phyloP scores from a whole-genome alignment of 2,888 invertebrate genomes.

The Volucella inflata region DNA sequence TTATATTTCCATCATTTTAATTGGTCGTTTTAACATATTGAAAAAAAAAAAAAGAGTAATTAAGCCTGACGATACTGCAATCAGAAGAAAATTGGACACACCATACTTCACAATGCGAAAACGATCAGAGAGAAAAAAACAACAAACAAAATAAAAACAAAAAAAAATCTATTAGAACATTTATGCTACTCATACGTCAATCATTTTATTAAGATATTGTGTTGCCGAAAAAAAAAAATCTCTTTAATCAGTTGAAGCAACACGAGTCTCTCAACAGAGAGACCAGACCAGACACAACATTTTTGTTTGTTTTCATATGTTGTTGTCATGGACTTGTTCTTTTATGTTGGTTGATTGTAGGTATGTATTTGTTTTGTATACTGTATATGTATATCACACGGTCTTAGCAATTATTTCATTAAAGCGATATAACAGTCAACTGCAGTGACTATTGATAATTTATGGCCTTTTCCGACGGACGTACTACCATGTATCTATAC shows the following conservation, averaged over 20 bases:
- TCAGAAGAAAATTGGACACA: constrained; percentile 55
- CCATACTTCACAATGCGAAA: constrained; percentile 53
- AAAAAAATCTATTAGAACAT: constrained; percentile 54
- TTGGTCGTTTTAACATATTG: constrained; percentile 34
- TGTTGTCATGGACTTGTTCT: constrained; percentile 10
- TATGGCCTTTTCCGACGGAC: constrained; percentile 75
- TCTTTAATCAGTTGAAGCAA: constrained; percentile 33
- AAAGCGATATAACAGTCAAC: constrained; percentile 78
- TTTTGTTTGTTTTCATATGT: constrained; percentile 45
- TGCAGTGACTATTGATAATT: constrained; percentile 77
- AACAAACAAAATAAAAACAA: constrained; percentile 7
- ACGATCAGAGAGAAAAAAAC: constrained; percentile 5
- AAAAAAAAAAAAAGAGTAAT: constrained; percentile 46
- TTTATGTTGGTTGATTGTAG: neutral
- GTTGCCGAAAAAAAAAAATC: constrained; percentile 64
- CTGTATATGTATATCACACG: constrained; percentile 58
- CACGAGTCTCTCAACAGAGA: constrained; percentile 7
- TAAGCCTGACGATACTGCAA: constrained; percentile 63
- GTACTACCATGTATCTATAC: constrained; percentile 51
- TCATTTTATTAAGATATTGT: constrained; percentile 77
- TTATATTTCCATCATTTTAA: constrained; percentile 53
- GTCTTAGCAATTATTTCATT: constrained; percentile 78
- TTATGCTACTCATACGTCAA: constrained; percentile 74
- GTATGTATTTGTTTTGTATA: constrained; percentile 28
- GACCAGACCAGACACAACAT: constrained; percentile 35